Evolutionary conservation across 2,888 invertebrate species (phyloP).

Genomic region (Callyntrura sp.): DNA sequence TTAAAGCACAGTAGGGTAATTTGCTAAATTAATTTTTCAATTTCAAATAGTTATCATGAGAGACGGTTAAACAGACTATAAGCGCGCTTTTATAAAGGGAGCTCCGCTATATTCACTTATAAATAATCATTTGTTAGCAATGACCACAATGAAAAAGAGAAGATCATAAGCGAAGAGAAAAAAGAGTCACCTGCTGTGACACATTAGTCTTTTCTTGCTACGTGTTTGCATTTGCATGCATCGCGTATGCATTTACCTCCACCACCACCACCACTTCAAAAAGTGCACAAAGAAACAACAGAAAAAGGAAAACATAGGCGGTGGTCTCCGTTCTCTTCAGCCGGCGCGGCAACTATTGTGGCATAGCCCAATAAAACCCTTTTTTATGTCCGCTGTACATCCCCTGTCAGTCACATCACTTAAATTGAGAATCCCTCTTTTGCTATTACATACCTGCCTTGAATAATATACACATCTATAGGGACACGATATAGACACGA

Average conservation of each 20-base stretch:
- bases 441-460: no score
- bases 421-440: no score
- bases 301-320: conserved; percentile 28
- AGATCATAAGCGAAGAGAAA: neutral
- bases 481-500: neutral
- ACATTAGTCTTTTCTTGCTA: conserved; percentile 1
- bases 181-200: neutral
- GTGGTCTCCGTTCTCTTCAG: neutral
- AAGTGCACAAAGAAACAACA: neutral
- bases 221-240: conserved; percentile 37
- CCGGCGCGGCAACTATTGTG: neutral
- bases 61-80: no score
- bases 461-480: neutral
- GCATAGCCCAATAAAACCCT: neutral
- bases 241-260: neutral
- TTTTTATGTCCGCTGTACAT: neutral
- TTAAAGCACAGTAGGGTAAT: no score
- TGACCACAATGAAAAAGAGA: neutral
- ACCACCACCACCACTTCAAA: neutral
- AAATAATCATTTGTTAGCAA: neutral
- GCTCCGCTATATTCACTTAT: no score
- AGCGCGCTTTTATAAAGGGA: no score
- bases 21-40: no score
- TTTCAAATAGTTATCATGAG: no score
- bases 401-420: neutral